phyloP scores from a whole-genome alignment of 2,797 vertebrate species.

The Pangasius mekongensis region DNA sequence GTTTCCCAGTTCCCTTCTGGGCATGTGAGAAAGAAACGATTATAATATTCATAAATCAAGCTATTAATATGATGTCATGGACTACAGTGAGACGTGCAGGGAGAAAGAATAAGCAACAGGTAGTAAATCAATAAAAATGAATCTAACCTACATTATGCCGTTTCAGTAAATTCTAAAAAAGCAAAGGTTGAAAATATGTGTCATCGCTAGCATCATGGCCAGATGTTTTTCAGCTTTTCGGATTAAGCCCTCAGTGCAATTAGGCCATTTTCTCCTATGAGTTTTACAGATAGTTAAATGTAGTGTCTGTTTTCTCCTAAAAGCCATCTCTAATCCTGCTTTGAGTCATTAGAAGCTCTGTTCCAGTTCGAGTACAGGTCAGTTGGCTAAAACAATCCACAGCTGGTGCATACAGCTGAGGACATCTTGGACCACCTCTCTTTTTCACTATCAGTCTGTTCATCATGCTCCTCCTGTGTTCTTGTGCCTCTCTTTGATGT shows the following conservation, averaged over 20 bases:
- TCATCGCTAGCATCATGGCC: background rate
- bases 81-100: background rate
- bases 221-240: background rate
- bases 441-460: conserved; percentile 17
- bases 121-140: background rate
- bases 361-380: conserved; percentile 23
- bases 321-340: background rate
- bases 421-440: conserved; percentile 12
- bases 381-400: conserved; percentile 10
- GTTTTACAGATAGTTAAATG: conserved; percentile 26
- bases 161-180: conserved; percentile 1
- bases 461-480: background rate
- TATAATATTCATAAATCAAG: conserved; percentile 19
- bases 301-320: conserved; percentile 27
- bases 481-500: conserved; percentile 19
- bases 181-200: background rate
- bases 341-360: conserved; percentile 2
- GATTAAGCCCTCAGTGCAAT: conserved; percentile 6
- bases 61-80: conserved; percentile 20
- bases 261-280: background rate
- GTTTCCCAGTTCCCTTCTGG: conserved; percentile 32
- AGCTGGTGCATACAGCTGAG: conserved; percentile 12
- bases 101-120: background rate
- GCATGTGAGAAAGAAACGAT: conserved; percentile 26
- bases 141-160: background rate